Conservation (phyloP, 1,140 invertebrate genomes). For the Dendroctonus valens region DNA sequence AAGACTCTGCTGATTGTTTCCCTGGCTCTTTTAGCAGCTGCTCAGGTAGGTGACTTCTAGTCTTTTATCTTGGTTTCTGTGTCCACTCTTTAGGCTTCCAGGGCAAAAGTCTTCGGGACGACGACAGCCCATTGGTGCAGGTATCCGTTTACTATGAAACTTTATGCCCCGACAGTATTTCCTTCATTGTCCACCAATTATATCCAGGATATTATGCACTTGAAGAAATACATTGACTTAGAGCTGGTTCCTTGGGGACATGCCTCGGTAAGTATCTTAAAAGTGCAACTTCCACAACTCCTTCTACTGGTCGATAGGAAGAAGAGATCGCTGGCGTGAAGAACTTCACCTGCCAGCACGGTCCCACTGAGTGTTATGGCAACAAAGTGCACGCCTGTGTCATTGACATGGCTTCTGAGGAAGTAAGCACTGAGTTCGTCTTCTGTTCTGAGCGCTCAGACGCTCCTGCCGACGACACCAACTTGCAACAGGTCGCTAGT, state of each 20-base stretch:
- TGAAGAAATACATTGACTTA: neutral
- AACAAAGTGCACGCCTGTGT: conserved; percentile 66
- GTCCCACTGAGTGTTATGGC: conserved; percentile 61
- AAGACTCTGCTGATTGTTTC: too few relatives aligned
- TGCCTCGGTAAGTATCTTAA: neutral
- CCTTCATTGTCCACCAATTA: neutral
- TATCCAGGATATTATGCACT: neutral
- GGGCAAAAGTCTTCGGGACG: too few relatives aligned
- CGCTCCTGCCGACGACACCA: conserved; percentile 4
- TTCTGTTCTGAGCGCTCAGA: conserved; percentile 19
- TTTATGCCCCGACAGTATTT: conserved; percentile 1
- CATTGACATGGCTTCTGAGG: conserved; percentile 2
- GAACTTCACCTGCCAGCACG: conserved; percentile 48
- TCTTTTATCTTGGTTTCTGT: too few relatives aligned
- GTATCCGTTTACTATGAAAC: conserved; percentile 2
- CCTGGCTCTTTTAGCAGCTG: too few relatives aligned
- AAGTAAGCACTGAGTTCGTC: conserved; percentile 17
- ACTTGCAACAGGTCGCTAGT: conserved; percentile 14
- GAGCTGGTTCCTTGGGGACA: neutral
- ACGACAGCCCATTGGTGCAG: neutral
- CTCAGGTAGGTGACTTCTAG: too few relatives aligned
- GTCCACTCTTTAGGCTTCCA: too few relatives aligned
- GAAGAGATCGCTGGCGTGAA: conserved; percentile 12
- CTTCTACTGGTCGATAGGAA: conserved; percentile 14
- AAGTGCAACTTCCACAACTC: neutral